These are phyloP conservation scores for Halocynthia roretzi DNA, from an alignment of 23 tunicate genomes.

Conservation along the genomic window DNA sequence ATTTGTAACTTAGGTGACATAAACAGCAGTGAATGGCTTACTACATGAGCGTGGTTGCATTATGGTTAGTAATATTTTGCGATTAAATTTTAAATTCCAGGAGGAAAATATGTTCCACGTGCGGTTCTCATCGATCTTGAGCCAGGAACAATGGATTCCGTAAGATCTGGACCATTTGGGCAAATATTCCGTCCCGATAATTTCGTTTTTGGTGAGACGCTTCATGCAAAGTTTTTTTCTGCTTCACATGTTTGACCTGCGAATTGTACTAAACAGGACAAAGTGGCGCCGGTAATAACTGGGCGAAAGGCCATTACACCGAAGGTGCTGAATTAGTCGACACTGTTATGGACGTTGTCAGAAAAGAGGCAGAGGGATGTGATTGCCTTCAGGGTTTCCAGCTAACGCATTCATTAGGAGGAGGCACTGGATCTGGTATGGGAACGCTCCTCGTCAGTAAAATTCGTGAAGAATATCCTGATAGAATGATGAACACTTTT, in stretches of 20 bases:
- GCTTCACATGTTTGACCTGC: not conserved
- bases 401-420: conserved; percentile 92
- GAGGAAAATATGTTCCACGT: conserved; percentile 85
- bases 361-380: conserved; percentile 87
- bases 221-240: not conserved
- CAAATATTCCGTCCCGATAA: conserved; percentile 91
- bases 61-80: not conserved
- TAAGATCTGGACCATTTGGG: conserved; percentile 88
- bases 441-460: conserved; percentile 86
- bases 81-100: conserved; percentile 6
- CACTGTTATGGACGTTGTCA: conserved; percentile 81
- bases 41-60: too few relatives aligned
- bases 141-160: conserved; percentile 97
- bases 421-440: conserved; percentile 99
- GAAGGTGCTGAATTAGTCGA: conserved; percentile 95
- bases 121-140: conserved; percentile 87
- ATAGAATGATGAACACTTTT: conserved; percentile 91
- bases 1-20: too few relatives aligned
- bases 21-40: too few relatives aligned
- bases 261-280: conserved; percentile 23
- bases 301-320: conserved; percentile 99
- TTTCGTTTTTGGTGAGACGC: conserved; percentile 64
- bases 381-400: conserved; percentile 94
- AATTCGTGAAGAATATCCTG: conserved; percentile 89
- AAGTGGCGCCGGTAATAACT: conserved; percentile 99